These are phyloP conservation scores for Mus spretus DNA, from an alignment of 2,797 vertebrate species.

Conservation along the genomic window DNA sequence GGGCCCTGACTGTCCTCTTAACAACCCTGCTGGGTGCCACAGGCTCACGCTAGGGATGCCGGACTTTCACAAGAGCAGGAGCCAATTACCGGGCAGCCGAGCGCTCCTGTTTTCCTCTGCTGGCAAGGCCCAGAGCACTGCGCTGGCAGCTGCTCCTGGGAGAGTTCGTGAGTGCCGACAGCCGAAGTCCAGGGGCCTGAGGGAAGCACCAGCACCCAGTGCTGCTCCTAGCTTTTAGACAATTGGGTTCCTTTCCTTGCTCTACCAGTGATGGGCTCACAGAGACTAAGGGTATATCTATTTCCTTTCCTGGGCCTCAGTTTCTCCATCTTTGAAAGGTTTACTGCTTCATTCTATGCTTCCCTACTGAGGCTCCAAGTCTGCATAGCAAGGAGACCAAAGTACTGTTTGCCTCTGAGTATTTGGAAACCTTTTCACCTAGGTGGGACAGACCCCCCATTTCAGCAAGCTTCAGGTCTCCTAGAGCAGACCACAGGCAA, in stretches of 20 bases:
- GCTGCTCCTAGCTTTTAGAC: background rate
- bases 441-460: background rate
- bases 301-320: background rate
- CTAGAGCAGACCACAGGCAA: fast-evolving
- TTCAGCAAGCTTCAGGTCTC: background rate
- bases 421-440: background rate
- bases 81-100: background rate
- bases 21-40: background rate
- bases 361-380: background rate
- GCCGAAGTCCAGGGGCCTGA: background rate
- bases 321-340: background rate
- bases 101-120: background rate
- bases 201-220: background rate
- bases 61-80: background rate
- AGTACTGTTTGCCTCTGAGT: fast-evolving
- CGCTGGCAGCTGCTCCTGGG: background rate
- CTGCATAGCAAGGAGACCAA: fast-evolving
- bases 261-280: no score
- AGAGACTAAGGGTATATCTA: background rate
- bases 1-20: background rate
- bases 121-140: background rate
- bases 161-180: fast-evolving
- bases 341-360: fast-evolving
- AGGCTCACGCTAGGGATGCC: background rate
- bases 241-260: background rate